Evolutionary conservation across 2,113 vertebrate species (phyloP).

Genomic region (Lepus americanus): DNA sequence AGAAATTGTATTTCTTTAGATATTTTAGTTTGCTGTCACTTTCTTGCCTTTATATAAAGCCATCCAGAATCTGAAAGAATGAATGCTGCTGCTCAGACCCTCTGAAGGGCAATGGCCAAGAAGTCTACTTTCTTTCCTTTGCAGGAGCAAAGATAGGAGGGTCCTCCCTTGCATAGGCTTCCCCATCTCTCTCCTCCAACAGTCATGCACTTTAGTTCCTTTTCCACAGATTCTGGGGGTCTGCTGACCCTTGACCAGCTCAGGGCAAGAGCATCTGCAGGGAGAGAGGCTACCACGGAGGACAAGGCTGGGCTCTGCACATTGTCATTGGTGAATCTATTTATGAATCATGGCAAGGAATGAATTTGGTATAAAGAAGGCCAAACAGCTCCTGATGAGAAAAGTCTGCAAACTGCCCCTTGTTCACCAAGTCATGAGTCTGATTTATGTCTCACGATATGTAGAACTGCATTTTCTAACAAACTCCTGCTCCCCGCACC

Average conservation of each 20-base stretch:
- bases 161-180: neutral
- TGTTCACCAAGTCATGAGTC: neutral
- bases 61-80: neutral
- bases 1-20: neutral
- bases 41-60: neutral
- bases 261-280: neutral
- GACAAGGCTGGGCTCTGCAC: neutral
- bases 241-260: neutral
- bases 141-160: neutral
- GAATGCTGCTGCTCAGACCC: neutral
- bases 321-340: neutral
- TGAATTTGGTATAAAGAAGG: neutral
- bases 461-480: neutral
- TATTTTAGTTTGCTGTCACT: conserved; percentile 1
- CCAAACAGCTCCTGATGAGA: neutral
- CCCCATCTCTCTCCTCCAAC: neutral
- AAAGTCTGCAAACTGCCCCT: neutral
- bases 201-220: neutral
- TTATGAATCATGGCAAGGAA: neutral
- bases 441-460: neutral
- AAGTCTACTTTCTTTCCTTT: neutral
- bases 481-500: too few species aligned
- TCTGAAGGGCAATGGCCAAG: neutral
- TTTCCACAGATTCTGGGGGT: neutral
- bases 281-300: neutral